Evolutionary conservation across 2,113 vertebrate genomes (phyloP).

Genomic region (Grantiella picta): DNA sequence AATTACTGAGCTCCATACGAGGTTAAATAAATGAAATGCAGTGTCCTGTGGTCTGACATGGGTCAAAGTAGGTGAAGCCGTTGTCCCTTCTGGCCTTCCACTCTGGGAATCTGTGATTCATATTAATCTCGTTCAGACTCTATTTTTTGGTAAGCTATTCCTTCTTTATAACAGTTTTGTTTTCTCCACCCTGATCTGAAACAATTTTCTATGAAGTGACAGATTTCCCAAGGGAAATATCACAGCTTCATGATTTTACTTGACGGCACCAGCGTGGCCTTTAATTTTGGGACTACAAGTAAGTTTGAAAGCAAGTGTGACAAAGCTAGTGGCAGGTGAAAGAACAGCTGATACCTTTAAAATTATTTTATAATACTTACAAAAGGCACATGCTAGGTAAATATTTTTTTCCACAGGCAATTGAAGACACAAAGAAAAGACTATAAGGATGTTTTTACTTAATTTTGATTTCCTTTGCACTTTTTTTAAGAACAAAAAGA

Average conservation of each 20-base stretch:
- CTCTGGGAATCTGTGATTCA: not conserved
- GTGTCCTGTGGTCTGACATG: fast-evolving
- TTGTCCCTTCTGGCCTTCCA: not conserved
- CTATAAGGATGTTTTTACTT: not conserved
- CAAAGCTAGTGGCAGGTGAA: not conserved
- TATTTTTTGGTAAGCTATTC: not conserved
- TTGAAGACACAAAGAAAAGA: not conserved
- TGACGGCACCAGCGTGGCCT: not conserved
- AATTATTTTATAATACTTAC: not conserved
- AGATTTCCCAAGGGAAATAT: not conserved
- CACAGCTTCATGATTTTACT: not conserved
- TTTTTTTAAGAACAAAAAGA: not conserved
- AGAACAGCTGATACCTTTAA: not conserved
- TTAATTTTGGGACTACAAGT: not conserved
- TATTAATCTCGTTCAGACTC: not conserved
- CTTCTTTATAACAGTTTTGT: not conserved
- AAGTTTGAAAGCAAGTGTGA: not conserved
- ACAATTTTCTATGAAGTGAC: not conserved
- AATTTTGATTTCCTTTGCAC: not conserved
- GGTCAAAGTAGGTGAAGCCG: not conserved
- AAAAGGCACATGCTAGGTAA: not conserved
- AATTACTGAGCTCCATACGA: not conserved
- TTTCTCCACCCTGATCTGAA: not conserved
- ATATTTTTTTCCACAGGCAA: not conserved
- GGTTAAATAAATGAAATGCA: not conserved